Evolutionary conservation across 2,113 vertebrate genomes (phyloP), one percentile per base, ranked within the genome.

Genomic region (Salminus brasiliensis): DNA sequence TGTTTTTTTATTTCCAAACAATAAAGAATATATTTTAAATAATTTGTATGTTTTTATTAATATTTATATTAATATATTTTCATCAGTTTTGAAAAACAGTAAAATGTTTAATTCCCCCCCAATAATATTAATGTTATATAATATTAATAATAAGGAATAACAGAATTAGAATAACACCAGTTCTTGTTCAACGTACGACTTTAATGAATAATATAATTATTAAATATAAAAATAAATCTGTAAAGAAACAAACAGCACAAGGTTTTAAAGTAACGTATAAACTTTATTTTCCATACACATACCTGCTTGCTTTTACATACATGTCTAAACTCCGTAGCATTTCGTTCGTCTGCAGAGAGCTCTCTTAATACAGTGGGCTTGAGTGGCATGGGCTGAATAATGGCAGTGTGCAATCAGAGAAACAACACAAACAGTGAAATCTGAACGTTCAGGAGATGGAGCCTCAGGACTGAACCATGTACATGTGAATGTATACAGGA

Each of bases 261-360:
- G 39, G 70, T 29, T 8, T 43, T 52, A 53, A 72, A 75, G 74
- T 89, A 86, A 85, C 85, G 86, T 92, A 93, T 89, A 93, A 92
- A 93, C n/a, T 91, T 92, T 93, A 88, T 92, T 91, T 92, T 87
- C 86, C 89, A 89, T 90, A 91, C 88, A 90, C 90, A 91, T 89
- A 90, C 87, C 86, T 87, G 49, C 57, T 82, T 41, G 65, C 78
- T 68, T 91, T 87, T 91, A 92, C 88, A 92, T 85, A 87, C 84
- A 88, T 85, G 83, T 47, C 27, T 88, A 83, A 89, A 88, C 85
- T 89, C 82, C 82, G 85, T 85, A 85, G 83, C 87, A 79, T 85
- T 72, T 76, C 45, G 41, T 29, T 89, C 87, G 84, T 77, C 82
- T 88, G 80, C 86, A 87, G 80, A 88, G 87, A 83, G 86, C 86